phyloP scores from a whole-genome alignment of 2,797 vertebrate genomes.

The Tenualosa ilisha region DNA sequence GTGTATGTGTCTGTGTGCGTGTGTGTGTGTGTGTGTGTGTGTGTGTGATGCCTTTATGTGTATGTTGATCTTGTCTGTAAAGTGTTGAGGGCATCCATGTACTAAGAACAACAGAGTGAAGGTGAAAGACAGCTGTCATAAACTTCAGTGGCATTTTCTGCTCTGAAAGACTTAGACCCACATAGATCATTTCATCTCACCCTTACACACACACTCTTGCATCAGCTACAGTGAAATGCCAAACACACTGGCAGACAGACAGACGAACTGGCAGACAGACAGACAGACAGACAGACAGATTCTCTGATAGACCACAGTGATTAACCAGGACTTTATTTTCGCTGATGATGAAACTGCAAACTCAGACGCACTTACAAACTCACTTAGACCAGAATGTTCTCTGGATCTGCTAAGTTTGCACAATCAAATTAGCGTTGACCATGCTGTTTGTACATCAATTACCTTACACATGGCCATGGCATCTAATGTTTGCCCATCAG shows the following conservation, averaged over 20 bases:
- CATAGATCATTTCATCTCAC: no score
- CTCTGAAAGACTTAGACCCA: no score
- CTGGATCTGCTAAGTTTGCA: not conserved
- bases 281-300: not conserved
- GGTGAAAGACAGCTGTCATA: not conserved
- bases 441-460: constrained; percentile 6
- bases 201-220: no score
- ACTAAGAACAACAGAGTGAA: not conserved
- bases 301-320: not conserved
- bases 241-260: no score
- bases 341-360: not conserved
- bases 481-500: not conserved
- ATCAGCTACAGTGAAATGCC: no score
- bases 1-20: not conserved
- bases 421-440: not conserved
- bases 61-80: not conserved
- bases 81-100: not conserved
- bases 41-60: not conserved
- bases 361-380: not conserved
- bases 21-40: not conserved
- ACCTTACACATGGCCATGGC: constrained; percentile 15
- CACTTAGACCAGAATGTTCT: not conserved
- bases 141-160: not conserved
- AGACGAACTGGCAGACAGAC: not conserved
- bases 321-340: not conserved